phyloP scores from a whole-genome alignment of 30 jellyfish, hydroid and myxozoan species.

The Hydractinia echinata region DNA sequence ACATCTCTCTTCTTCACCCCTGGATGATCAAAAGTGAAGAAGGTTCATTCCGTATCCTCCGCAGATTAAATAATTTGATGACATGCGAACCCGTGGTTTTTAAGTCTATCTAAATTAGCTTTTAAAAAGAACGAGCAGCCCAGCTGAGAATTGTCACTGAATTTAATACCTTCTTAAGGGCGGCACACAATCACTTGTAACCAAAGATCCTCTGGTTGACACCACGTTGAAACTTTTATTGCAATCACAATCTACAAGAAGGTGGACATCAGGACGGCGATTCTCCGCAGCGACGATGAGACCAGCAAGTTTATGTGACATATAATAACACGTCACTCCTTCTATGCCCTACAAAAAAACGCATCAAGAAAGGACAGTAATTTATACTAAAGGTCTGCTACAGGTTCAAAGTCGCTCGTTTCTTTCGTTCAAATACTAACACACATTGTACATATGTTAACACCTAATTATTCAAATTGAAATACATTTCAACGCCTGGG shows the following conservation, averaged over 20 bases:
- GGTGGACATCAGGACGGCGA: slow-evolving; percentile 64
- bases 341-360: slow-evolving; percentile 54
- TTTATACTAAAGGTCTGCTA: background rate
- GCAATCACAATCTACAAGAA: slow-evolving; percentile 75
- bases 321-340: slow-evolving; percentile 74
- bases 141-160: too few species aligned
- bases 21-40: background rate
- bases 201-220: slow-evolving; percentile 73
- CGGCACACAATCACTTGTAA: slow-evolving; percentile 63
- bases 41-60: background rate
- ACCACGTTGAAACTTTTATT: slow-evolving; percentile 68
- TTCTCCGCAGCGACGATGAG: slow-evolving; percentile 81
- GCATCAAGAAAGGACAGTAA: background rate
- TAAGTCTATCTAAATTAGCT: background rate
- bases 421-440: too few species aligned
- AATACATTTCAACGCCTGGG: too few species aligned
- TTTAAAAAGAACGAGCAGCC: too few species aligned
- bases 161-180: slow-evolving; percentile 57
- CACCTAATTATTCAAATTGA: too few species aligned
- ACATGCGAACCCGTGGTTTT: too few species aligned
- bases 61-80: background rate
- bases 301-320: slow-evolving; percentile 79
- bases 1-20: background rate
- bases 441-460: too few species aligned
- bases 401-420: too few species aligned